Base-by-base conservation (phyloP, 2,113 vertebrate genomes). In the Neogobius melanostomus region DNA sequence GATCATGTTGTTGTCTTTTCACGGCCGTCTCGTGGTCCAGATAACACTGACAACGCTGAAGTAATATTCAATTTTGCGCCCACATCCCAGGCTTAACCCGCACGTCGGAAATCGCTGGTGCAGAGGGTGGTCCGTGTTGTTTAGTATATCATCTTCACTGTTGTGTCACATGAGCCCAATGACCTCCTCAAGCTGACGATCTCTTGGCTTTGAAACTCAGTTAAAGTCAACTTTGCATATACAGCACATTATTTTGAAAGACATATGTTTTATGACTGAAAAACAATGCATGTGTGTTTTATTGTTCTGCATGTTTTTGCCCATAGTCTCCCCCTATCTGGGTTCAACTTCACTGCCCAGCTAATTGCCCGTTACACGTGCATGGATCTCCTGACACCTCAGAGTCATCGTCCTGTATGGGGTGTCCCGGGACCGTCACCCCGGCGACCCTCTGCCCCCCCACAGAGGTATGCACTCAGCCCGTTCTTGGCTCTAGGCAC, bases 401-500 rank as follows among this genome's bases (percentile, higher is more conserved):
- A 15, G 36, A 68, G 65, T 75, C 69, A 50, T 77, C 77, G 53
- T 45, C 72, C 53, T 47, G 42, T 12, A 45, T 15, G 64, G 70
- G 54, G 46, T 82, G 21, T 71, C 77, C 75, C 47, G 64, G 46
- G 64, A 59, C 74, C 70, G 21, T 74, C 80, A 74, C 70, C 11
- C 72, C 73, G 42, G 14, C 71, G 71, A 67, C 44, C 73, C 79
- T 51, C 69, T 50, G 48, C 79, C 81, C 81, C 80, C 79, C 89
- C 79, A 79, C 82, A 76, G 80, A 93, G 90, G 90, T 90, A 92
- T 91, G 91, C 85, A 90, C 87, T 90, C 84, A 91, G 82, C 72
- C 84, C 77, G 82, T 81, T 87, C 77, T 52, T 93, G 86, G 92
- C 91, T 93, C 66, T 72, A 90, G 93, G 93, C 93, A 69, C 68